Percentiles rank a stretch among this genome's conserved stretches.
These are phyloP conservation scores for Rostratula benghalensis DNA, from an alignment of 2,113 vertebrate genomes.

Conservation along the genomic window DNA sequence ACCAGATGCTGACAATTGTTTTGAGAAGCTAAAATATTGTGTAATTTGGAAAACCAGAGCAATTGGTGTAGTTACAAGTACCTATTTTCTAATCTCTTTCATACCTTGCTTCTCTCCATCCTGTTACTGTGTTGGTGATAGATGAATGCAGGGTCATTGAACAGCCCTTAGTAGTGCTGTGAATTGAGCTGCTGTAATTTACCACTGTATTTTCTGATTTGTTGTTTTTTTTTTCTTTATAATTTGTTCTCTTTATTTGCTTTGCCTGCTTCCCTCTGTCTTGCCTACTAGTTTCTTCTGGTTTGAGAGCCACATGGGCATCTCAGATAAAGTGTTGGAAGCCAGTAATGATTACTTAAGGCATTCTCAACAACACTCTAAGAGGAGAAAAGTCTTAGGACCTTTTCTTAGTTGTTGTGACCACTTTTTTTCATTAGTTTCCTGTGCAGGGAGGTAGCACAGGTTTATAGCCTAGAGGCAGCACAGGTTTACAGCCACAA, in stretches of 20 bases:
- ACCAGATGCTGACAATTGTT: not conserved
- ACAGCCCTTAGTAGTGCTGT: not conserved
- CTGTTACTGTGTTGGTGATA: not conserved
- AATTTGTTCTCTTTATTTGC: not conserved
- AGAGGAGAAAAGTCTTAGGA: not conserved
- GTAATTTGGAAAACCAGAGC: not conserved
- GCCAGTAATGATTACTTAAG: not conserved
- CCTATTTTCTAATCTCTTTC: not conserved
- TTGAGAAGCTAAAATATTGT: not conserved
- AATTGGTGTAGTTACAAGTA: not conserved
- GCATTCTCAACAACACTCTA: not conserved
- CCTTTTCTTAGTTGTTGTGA: not conserved
- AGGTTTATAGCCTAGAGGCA: not conserved
- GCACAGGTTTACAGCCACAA: not conserved
- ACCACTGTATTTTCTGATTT: not conserved
- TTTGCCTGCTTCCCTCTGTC: not conserved
- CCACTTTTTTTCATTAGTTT: not conserved
- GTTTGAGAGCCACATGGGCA: not conserved
- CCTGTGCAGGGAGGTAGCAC: not conserved
- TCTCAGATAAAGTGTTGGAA: not conserved
- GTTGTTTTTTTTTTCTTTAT: not conserved
- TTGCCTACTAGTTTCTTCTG: not conserved
- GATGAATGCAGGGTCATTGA: not conserved
- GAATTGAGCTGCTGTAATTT: not conserved
- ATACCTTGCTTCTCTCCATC: not conserved